phyloP scores from a whole-genome alignment of 2,888 invertebrate species.

The Meta bourneti region DNA sequence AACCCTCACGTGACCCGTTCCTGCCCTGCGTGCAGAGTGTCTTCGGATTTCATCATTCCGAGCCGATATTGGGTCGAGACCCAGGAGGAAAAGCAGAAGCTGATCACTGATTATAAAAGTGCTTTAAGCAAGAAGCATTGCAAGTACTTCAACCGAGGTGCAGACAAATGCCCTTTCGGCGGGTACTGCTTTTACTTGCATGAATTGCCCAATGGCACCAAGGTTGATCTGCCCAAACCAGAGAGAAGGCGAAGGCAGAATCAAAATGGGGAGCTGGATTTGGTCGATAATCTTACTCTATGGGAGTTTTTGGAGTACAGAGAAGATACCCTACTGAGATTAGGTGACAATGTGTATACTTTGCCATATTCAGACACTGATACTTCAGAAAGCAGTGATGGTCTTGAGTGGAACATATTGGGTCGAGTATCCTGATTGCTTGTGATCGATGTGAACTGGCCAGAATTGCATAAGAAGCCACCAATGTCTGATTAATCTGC shows the following conservation, averaged over 20 bases:
- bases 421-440: too few species aligned
- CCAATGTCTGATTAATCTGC: too few species aligned
- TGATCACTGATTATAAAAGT: conserved; percentile 88
- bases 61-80: conserved; percentile 92
- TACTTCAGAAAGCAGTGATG: too few species aligned
- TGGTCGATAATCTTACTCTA: conserved; percentile 83
- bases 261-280: conserved; percentile 83
- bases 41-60: conserved; percentile 92
- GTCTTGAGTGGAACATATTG: too few species aligned
- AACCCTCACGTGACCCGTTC: conserved; percentile 82
- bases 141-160: conserved; percentile 90
- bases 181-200: conserved; percentile 93
- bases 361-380: too few species aligned
- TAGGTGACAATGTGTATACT: neutral
- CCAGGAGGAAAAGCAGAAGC: conserved; percentile 88
- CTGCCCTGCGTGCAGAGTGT: conserved; percentile 91
- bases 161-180: conserved; percentile 92
- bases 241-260: conserved; percentile 83
- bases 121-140: conserved; percentile 86
- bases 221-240: conserved; percentile 86
- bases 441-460: too few species aligned
- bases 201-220: conserved; percentile 88
- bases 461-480: too few species aligned
- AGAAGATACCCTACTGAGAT: conserved; percentile 80
- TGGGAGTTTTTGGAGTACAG: conserved; percentile 87